Conservation (phyloP, 64 coral and sea anemone species). For the Pocillopora damicornis region DNA sequence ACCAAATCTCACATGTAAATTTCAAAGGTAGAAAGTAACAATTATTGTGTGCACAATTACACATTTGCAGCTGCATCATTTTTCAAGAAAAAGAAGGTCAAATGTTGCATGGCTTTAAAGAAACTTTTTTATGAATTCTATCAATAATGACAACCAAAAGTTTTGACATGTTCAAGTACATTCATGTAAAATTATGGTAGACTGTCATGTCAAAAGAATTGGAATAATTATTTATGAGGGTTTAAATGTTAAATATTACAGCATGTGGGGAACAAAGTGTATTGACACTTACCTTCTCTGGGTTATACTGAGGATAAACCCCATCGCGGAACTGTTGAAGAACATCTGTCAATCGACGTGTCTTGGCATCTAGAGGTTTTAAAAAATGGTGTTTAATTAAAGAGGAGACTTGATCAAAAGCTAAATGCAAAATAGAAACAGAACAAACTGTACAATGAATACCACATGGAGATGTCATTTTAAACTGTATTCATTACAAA, state of each 20-base stretch:
- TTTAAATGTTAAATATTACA: conserved; percentile 26
- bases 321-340: conserved; percentile 97
- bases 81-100: no score
- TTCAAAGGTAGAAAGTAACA: no score
- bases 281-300: conserved; percentile 75
- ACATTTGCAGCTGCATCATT: no score
- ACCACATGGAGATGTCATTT: conserved; percentile 39
- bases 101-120: no score
- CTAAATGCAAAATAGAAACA: conserved; percentile 20
- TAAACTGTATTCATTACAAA: background rate
- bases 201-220: background rate
- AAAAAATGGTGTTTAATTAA: background rate
- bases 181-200: no score
- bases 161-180: no score
- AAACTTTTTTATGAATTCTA: no score
- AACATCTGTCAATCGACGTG: conserved; percentile 94
- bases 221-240: conserved; percentile 40
- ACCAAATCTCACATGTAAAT: no score
- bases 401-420: background rate
- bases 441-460: conserved; percentile 1
- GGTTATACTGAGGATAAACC: conserved; percentile 93
- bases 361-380: conserved; percentile 83
- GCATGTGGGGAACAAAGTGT: background rate
- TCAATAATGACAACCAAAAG: no score
- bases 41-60: no score